Percentiles rank a stretch among this genome's conserved stretches.
Evolutionary conservation across 2,113 vertebrate genomes (phyloP).

Genomic region (Hypocryptadius cinnamomeus): DNA sequence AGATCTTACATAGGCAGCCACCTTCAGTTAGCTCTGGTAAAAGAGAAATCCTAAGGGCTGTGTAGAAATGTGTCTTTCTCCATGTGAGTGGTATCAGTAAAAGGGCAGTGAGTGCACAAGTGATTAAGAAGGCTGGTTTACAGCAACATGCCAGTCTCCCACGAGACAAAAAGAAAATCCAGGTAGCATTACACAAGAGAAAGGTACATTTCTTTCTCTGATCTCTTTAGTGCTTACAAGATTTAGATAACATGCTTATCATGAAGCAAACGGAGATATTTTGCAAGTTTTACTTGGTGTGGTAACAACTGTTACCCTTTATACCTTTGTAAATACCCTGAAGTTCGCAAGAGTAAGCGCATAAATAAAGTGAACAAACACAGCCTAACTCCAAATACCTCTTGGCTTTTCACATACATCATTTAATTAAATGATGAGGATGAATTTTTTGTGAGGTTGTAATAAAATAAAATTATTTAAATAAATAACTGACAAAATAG

Average conservation of each 20-base stretch:
- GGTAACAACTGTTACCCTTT: constrained; percentile 49
- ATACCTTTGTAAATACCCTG: constrained; percentile 48
- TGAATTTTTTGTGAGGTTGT: not conserved
- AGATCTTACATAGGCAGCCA: not conserved
- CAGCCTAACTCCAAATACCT: not conserved
- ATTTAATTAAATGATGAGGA: constrained; percentile 11
- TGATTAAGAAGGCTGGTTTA: not conserved
- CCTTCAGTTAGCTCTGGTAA: not conserved
- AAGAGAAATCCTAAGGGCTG: not conserved
- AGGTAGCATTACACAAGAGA: constrained; percentile 53
- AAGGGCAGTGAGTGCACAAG: not conserved
- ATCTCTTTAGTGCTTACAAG: constrained; percentile 43
- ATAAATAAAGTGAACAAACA: constrained; percentile 30
- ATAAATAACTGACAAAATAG: constrained; percentile 34
- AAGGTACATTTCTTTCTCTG: constrained; percentile 61
- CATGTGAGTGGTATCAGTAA: not conserved
- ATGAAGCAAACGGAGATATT: constrained; percentile 22
- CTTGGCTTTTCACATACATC: not conserved
- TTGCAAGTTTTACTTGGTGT: constrained; percentile 56
- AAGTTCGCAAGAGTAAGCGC: not conserved
- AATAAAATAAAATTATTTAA: constrained; percentile 21
- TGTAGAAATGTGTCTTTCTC: not conserved
- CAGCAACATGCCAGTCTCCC: not conserved
- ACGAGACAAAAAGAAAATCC: constrained; percentile 43
- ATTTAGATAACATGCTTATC: constrained; percentile 54